Conservation (phyloP, 1,140 invertebrate genomes). For the Apis mellifera region Amel_HAv3.1 CM009943.2:1882501-1883000, state of each 20-base stretch:
- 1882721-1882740: neutral
- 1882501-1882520: conserved; percentile 24
- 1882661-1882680: neutral
- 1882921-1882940: too few species aligned
- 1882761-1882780: neutral
- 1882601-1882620: conserved; percentile 35
- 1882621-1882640: conserved; percentile 23
- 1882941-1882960: too few species aligned
- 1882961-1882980: too few species aligned
- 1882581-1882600: conserved; percentile 32
- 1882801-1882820: too few species aligned
- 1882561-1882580: conserved; percentile 34
- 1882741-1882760: neutral
- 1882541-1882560: conserved; percentile 43
- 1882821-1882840: too few species aligned
- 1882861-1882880: too few species aligned
- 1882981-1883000: too few species aligned
- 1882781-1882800: neutral
- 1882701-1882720: too few species aligned
- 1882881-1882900: too few species aligned
- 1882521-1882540: conserved; percentile 37
- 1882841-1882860: too few species aligned
- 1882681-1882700: neutral
- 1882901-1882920: too few species aligned
- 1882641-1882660: conserved; percentile 9